Base-by-base conservation (phyloP, 2,888 invertebrate genomes). In the Drosophila subquinaria region DNA sequence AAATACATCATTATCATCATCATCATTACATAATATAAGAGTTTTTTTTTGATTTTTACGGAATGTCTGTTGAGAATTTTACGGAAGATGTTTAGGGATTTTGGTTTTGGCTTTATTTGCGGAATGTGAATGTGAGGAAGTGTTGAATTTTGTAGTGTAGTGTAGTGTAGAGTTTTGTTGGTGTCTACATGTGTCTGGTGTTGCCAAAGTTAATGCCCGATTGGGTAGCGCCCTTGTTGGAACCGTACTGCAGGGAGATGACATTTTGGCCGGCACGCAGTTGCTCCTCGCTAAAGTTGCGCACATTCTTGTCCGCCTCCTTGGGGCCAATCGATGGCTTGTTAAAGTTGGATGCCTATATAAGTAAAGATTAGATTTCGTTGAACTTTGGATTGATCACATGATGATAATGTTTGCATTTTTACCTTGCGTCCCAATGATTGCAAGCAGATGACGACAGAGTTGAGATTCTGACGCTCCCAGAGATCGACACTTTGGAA, bases 401-500 rank as follows among this genome's bases (percentile, higher is more conserved):
- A 38, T 38, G 38, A 38, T n/a, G 10, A 0, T 8, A n/a, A 4
- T 36, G 13, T 8, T 38, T 10, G 33, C 33, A 33, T n/a, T 23
- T 23, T 38, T 91, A 97, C 98, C 95, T 99, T 99, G 94, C 99
- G 95, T 56, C 98, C 99, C 70, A 99, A 94, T 0, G 99, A 97
- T 92, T 98, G 97, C 71, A 99, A 94, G 92, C 98, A 98, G 90
- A 98, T 97, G 62, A 99, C 97, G 50, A 99, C 99, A 23, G 98
- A 97, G 93, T 98, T 97, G 74, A 99, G 95, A 92, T 99, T 99
- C 94, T 98, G 97, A 91, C 96, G 95, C 93, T 99, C 99, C 97
- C 98, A 99, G 55, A 99, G 94, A 93, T 99, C 99, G 3, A 98
- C 98, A 3, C 98, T 99, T 93, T 98, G 98, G 95, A 99, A 99